phyloP scores from a whole-genome alignment of 2,888 invertebrate genomes.

The Catocala nupta region DNA sequence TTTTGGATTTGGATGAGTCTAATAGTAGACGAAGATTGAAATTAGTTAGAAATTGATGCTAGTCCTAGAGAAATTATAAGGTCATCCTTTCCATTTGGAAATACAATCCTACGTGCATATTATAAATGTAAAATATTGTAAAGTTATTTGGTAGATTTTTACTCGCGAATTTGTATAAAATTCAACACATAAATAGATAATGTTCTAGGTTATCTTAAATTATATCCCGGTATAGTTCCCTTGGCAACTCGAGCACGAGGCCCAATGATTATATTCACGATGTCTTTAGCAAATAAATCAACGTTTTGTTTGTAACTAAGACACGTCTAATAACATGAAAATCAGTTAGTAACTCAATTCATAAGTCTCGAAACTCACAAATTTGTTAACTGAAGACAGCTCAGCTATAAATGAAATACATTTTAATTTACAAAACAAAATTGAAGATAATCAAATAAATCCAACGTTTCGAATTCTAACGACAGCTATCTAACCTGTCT shows the following conservation, averaged over 20 bases:
- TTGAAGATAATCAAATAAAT: slow-evolving; percentile 37
- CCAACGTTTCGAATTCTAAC: slow-evolving; percentile 23
- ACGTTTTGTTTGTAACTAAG: neutral
- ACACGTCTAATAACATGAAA: neutral
- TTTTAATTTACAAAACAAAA: slow-evolving; percentile 21
- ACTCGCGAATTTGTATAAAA: too few relatives aligned
- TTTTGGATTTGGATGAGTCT: too few relatives aligned
- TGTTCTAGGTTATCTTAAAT: too few relatives aligned
- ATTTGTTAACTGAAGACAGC: slow-evolving; percentile 6
- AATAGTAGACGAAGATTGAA: too few relatives aligned
- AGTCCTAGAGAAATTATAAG: too few relatives aligned
- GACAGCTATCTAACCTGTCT: slow-evolving; percentile 40
- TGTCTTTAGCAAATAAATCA: neutral
- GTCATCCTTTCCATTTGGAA: too few relatives aligned
- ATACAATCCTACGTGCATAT: too few relatives aligned
- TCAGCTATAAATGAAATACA: slow-evolving; percentile 11
- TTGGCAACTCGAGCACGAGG: neutral
- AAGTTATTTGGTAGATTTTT: too few relatives aligned
- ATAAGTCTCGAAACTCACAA: slow-evolving; percentile 1
- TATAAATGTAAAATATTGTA: too few relatives aligned
- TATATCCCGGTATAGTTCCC: too few relatives aligned
- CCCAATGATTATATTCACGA: neutral
- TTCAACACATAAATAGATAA: too few relatives aligned
- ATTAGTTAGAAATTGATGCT: too few relatives aligned
- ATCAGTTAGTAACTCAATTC: neutral